Evolutionary conservation across 2,113 vertebrate species (phyloP).

Genomic region (Catharus bicknelli): DNA sequence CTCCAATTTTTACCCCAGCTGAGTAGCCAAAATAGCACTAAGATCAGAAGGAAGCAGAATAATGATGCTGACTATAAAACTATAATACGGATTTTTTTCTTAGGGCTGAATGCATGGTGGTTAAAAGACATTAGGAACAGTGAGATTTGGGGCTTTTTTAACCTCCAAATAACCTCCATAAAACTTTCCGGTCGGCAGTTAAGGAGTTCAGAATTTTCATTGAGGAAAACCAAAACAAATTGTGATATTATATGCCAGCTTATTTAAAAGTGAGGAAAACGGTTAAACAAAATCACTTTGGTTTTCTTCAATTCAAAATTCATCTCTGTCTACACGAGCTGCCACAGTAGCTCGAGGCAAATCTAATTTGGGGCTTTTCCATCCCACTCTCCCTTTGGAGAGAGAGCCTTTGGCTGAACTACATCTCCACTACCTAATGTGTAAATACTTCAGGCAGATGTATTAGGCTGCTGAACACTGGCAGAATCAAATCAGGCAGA

Average conservation of each 20-base stretch:
- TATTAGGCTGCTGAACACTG: neutral
- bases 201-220: neutral
- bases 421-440: neutral
- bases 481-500: constrained; percentile 21
- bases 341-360: constrained; percentile 16
- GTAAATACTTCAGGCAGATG: constrained; percentile 19
- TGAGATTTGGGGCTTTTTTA: neutral
- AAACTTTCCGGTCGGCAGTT: neutral
- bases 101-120: neutral
- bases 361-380: constrained; percentile 35
- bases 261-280: constrained; percentile 17
- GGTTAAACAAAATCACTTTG: constrained; percentile 31
- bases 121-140: neutral
- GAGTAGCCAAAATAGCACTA: neutral
- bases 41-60: neutral
- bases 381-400: neutral
- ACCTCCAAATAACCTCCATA: constrained; percentile 23
- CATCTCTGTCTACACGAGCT: neutral
- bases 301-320: constrained; percentile 22
- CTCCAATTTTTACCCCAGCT: neutral
- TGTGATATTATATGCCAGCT: neutral
- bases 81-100: neutral
- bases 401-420: constrained; percentile 26
- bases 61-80: neutral
- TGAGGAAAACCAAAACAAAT: constrained; percentile 47